Conservation (phyloP, 2,113 vertebrate genomes). For the Lophochroa leadbeateri region DNA sequence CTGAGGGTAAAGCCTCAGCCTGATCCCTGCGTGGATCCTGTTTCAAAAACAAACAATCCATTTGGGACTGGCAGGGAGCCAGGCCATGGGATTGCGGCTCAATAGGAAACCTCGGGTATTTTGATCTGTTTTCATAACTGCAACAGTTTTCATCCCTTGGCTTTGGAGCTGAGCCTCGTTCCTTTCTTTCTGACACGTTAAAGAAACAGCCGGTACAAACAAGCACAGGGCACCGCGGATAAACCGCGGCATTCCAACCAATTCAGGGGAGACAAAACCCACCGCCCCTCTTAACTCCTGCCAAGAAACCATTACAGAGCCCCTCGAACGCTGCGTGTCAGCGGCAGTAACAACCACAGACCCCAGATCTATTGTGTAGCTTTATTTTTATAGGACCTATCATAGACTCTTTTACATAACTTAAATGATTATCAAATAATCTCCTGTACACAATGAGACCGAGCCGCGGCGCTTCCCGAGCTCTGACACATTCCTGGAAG, state of each 20-base stretch:
- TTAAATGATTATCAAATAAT: conserved; percentile 68
- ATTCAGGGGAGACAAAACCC: conserved; percentile 11
- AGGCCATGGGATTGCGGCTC: background rate
- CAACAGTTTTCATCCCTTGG: conserved; percentile 23
- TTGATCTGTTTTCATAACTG: conserved; percentile 46
- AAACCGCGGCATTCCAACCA: conserved; percentile 19
- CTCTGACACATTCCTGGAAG: conserved; percentile 46
- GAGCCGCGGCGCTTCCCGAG: background rate
- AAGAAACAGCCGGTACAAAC: conserved; percentile 2
- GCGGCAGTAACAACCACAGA: background rate
- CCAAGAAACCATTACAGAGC: conserved; percentile 39
- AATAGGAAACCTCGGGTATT: conserved; percentile 12
- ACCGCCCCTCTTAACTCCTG: conserved; percentile 9
- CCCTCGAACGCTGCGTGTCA: background rate
- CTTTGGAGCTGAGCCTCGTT: background rate
- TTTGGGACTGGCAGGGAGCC: conserved; percentile 24
- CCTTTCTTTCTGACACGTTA: background rate
- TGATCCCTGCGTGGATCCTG: background rate
- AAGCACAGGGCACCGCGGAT: background rate
- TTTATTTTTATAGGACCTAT: conserved; percentile 61
- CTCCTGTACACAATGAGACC: conserved; percentile 55
- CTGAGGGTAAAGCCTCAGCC: background rate
- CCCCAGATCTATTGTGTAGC: background rate
- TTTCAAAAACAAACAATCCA: conserved; percentile 54
- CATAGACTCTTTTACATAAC: conserved; percentile 67